These are phyloP conservation scores for Thereva unica DNA, from an alignment of 2,888 invertebrate species.

Conservation along the genomic window DNA sequence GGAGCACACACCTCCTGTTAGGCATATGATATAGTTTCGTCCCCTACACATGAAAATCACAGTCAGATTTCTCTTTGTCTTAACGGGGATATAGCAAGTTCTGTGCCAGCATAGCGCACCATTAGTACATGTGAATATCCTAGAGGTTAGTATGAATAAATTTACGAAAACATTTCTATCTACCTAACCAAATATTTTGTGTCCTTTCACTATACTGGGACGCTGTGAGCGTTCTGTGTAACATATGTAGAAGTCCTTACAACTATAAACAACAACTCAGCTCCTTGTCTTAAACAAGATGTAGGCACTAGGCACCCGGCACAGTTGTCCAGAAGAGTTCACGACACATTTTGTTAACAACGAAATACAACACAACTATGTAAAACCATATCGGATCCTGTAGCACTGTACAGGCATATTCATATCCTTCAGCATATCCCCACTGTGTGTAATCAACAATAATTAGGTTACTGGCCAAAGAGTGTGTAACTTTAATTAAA, in stretches of 20 bases:
- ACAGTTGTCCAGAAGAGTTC: neutral
- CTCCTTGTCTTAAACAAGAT: neutral
- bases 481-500: slow-evolving; percentile 34
- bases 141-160: slow-evolving; percentile 20
- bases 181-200: slow-evolving; percentile 21
- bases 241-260: slow-evolving; percentile 3
- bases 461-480: slow-evolving; percentile 34
- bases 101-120: neutral
- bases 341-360: neutral
- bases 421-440: slow-evolving; percentile 13
- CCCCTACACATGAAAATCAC: slow-evolving; percentile 14
- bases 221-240: neutral
- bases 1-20: neutral
- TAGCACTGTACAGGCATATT: neutral
- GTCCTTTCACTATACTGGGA: slow-evolving; percentile 10
- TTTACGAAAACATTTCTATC: slow-evolving; percentile 26
- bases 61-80: slow-evolving; percentile 17
- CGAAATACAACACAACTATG: neutral
- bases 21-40: neutral
- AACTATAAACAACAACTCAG: neutral
- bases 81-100: slow-evolving; percentile 1
- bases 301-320: neutral
- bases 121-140: slow-evolving; percentile 7
- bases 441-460: slow-evolving; percentile 30
- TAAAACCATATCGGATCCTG: neutral